phyloP scores from a whole-genome alignment of 2,888 invertebrate species.

The Hymenopus coronatus region DNA sequence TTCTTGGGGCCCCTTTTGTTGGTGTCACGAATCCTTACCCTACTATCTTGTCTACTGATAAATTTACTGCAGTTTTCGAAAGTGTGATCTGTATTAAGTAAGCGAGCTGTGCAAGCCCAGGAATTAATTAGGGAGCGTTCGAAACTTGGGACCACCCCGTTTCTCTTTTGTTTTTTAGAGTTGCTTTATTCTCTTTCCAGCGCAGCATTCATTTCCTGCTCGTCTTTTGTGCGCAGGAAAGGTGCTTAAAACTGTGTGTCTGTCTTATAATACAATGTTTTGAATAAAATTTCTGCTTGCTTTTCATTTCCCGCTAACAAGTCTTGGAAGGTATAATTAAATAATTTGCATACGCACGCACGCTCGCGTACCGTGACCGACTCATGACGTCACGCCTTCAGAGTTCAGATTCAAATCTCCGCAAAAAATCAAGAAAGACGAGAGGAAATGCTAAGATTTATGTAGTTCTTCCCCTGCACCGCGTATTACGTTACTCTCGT shows the following conservation, averaged over 20 bases:
- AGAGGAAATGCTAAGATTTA: no score
- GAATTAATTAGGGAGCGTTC: slow-evolving; percentile 18
- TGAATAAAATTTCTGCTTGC: neutral
- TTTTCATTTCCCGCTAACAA: neutral
- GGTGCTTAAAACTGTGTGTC: neutral
- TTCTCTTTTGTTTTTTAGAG: neutral
- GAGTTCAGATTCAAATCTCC: neutral
- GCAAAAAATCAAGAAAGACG: neutral
- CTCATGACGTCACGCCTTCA: neutral
- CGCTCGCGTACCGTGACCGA: neutral
- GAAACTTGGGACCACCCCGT: neutral
- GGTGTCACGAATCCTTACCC: neutral
- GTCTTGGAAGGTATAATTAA: neutral
- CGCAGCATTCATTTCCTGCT: neutral
- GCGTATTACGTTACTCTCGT: no score
- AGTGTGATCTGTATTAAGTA: slow-evolving; percentile 16
- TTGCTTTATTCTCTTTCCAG: neutral
- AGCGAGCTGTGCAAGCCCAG: neutral
- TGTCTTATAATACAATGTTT: neutral
- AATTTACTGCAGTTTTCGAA: slow-evolving; percentile 17
- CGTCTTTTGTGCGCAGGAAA: neutral
- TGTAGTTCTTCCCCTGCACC: neutral
- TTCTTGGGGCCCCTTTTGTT: neutral
- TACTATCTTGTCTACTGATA: slow-evolving; percentile 1
- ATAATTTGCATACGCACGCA: neutral